These are phyloP conservation scores for Cydia splendana DNA, from an alignment of 1,140 invertebrate genomes.

Conservation along the genomic window DNA sequence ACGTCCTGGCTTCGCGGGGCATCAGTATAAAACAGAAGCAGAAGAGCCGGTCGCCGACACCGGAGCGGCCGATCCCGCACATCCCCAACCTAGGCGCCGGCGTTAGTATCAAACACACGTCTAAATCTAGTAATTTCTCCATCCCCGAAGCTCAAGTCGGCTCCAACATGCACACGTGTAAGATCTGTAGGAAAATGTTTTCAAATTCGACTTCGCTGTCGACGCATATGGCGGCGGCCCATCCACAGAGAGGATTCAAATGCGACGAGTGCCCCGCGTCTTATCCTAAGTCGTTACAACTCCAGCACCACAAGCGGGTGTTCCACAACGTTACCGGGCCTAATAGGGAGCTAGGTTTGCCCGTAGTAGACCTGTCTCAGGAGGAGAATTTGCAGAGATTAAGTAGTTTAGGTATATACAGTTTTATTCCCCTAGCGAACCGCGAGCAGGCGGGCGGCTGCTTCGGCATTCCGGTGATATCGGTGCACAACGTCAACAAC, in stretches of 20 bases:
- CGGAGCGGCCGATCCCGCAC: constrained; percentile 67
- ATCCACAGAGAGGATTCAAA: constrained; percentile 76
- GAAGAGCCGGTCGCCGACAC: constrained; percentile 71
- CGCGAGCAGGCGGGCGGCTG: constrained; percentile 82
- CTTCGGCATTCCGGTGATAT: constrained; percentile 87
- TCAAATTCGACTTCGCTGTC: constrained; percentile 66
- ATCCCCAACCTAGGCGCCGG: constrained; percentile 86
- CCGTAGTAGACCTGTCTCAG: constrained; percentile 86
- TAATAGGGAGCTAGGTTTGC: constrained; percentile 83
- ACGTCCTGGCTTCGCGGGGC: constrained; percentile 86
- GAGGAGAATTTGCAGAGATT: constrained; percentile 83
- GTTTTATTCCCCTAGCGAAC: constrained; percentile 86
- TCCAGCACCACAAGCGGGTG: constrained; percentile 85
- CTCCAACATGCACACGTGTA: constrained; percentile 64
- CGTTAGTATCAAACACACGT: constrained; percentile 83
- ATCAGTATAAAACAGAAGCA: constrained; percentile 86
- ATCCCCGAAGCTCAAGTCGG: constrained; percentile 74
- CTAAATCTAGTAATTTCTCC: constrained; percentile 69
- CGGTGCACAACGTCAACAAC: constrained; percentile 83
- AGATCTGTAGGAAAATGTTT: constrained; percentile 74
- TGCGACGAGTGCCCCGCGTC: constrained; percentile 86
- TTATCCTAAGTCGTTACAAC: constrained; percentile 83
- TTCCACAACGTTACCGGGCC: constrained; percentile 82
- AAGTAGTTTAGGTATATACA: constrained; percentile 84
- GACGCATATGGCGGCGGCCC: constrained; percentile 67